Evolutionary conservation across 2,797 vertebrate genomes (phyloP), one percentile per base, ranked within the genome.

Genomic region (Champsocephalus esox): DNA sequence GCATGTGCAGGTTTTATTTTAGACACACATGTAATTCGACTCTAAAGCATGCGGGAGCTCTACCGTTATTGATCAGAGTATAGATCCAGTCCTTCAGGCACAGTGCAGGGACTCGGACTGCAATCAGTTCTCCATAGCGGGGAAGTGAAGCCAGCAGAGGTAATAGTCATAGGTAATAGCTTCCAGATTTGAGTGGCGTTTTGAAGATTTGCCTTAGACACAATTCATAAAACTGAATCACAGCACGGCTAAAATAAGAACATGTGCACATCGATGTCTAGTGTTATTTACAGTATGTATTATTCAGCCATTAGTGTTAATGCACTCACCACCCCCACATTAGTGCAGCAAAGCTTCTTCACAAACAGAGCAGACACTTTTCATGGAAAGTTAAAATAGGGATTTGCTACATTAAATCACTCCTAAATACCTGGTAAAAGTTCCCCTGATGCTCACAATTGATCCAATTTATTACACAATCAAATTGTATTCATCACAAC

Each of bases 1-100:
- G 3, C 17, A n/a, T 55, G 28, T 72, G 60, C 11, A 12, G 13
- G 7, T 28, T 41, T 19, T 41, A 10, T 61, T 1, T 43, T 19
- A 43, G 17, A 17, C 63, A 21, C 34, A 24, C 11, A 38, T 43
- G 34, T 3, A 5, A 44, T 70, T 28, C 0, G 13, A 16, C 70
- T 43, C 14, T 2, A 13, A 28, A 21, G n/a, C 43, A 41, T 49
- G 44, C 12, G 4, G 55, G 34, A 66, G 19, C 49, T n/a, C 67
- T 19, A 63, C 68, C 21, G 12, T 72, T 81, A 88, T 87, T 78
- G 81, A 90, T 86, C 69, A 57, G 43, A 12, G 43, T 64, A 87
- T 80, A 60, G 80, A 89, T 63, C 56, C 56, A 6, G 41, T 75
- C 48, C 58, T 69, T 32, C 75, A 81, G 68, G 63, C 62, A 32